These are phyloP conservation scores for Dascillus cervinus DNA, from an alignment of 2,888 invertebrate genomes.

Conservation along the genomic window DNA sequence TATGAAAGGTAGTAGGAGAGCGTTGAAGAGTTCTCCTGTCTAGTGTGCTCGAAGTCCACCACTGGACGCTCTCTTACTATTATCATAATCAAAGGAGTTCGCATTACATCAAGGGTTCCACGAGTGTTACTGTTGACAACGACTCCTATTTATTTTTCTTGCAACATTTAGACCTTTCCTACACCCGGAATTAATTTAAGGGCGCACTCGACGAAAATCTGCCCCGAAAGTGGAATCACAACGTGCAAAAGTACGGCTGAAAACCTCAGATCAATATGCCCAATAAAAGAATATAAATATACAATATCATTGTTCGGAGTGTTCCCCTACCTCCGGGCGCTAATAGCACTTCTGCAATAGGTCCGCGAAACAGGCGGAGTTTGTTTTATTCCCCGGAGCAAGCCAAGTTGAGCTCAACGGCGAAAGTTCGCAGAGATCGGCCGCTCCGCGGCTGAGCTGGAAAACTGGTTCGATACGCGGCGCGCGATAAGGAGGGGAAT, in stretches of 20 bases:
- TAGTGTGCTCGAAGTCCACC: conserved; percentile 21
- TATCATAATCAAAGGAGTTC: conserved; percentile 24
- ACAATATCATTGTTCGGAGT: conserved; percentile 40
- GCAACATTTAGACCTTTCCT: no score
- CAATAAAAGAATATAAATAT: conserved; percentile 44
- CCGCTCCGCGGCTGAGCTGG: conserved; percentile 5
- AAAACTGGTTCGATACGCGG: neutral
- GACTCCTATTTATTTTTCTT: conserved; percentile 13
- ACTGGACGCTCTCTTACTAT: conserved; percentile 19
- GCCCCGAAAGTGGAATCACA: conserved; percentile 24
- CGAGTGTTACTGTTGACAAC: conserved; percentile 20
- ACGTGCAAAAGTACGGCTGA: conserved; percentile 27
- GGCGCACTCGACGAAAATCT: no score
- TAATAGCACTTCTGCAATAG: conserved; percentile 32
- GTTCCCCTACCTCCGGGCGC: conserved; percentile 30
- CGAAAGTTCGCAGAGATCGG: no score
- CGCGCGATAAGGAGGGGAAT: conserved; percentile 9
- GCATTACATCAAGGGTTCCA: conserved; percentile 20
- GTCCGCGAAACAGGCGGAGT: conserved; percentile 27
- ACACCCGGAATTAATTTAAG: no score
- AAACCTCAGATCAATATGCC: conserved; percentile 37
- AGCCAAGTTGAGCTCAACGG: conserved; percentile 10
- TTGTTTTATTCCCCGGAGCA: conserved; percentile 15
- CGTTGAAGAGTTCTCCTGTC: conserved; percentile 20
- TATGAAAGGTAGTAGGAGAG: conserved; percentile 22